Evolutionary conservation across 2,888 invertebrate species (phyloP).

Genomic region (Cantharis lateralis): DNA sequence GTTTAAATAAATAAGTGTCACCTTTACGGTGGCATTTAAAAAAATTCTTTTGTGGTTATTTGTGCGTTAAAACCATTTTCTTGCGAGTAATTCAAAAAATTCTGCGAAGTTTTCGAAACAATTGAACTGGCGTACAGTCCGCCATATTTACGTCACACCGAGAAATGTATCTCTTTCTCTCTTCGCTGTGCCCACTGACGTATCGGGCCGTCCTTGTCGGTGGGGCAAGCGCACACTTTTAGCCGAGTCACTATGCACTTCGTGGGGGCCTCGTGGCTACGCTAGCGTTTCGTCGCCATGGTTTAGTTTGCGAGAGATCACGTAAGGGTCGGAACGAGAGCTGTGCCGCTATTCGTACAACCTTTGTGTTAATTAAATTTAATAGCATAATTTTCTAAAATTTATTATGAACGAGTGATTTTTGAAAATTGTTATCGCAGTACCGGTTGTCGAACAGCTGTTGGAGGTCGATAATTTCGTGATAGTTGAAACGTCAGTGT

Average conservation of each 20-base stretch:
- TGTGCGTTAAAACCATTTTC: background rate
- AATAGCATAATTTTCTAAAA: background rate
- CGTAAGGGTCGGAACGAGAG: background rate
- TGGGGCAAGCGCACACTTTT: conserved; percentile 26
- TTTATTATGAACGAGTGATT: background rate
- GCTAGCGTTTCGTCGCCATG: conserved; percentile 9
- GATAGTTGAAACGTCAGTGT: conserved; percentile 18
- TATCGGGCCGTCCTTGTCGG: conserved; percentile 3
- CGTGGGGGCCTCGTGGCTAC: conserved; percentile 20
- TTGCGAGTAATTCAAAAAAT: background rate
- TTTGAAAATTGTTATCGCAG: background rate
- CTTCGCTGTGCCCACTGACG: background rate
- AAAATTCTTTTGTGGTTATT: background rate
- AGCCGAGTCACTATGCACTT: conserved; percentile 29
- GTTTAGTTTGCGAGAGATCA: conserved; percentile 9
- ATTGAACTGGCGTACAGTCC: background rate
- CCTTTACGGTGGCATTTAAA: background rate
- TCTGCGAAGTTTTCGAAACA: background rate
- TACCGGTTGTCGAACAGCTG: background rate
- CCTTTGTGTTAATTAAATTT: background rate
- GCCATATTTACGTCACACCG: conserved; percentile 14
- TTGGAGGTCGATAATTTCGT: background rate
- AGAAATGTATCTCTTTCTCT: background rate
- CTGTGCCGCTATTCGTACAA: background rate
- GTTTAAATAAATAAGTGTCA: background rate